Conservation (phyloP, 2,888 invertebrate genomes). For the Adelognathus sp. region DNA sequence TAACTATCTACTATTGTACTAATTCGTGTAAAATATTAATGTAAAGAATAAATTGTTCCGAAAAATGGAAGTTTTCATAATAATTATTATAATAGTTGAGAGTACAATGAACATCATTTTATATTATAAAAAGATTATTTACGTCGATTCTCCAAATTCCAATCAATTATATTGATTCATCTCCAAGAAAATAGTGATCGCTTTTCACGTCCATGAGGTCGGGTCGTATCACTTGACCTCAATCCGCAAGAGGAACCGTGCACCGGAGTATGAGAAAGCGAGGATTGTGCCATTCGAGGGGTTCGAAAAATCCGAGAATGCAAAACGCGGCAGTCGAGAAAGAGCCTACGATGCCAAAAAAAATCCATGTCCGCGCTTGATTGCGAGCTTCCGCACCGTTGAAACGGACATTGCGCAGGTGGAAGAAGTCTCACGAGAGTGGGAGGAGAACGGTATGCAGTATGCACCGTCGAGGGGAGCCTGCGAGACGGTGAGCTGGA, state of each 20-base stretch:
- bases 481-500: neutral
- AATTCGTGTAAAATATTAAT: too few relatives aligned
- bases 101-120: too few relatives aligned
- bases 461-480: slow-evolving; percentile 61
- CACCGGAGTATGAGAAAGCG: neutral
- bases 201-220: too few relatives aligned
- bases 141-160: too few relatives aligned
- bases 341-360: slow-evolving; percentile 50
- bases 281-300: neutral
- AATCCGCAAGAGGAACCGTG: neutral
- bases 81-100: too few relatives aligned
- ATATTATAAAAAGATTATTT: too few relatives aligned
- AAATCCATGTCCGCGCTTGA: slow-evolving; percentile 63
- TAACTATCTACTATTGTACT: too few relatives aligned
- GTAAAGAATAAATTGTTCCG: too few relatives aligned
- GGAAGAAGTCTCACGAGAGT: neutral
- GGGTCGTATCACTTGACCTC: too few relatives aligned
- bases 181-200: too few relatives aligned
- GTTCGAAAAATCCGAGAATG: slow-evolving; percentile 45
- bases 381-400: slow-evolving; percentile 58
- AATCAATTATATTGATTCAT: too few relatives aligned
- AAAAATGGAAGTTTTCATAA: too few relatives aligned
- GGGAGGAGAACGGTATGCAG: slow-evolving; percentile 42
- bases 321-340: slow-evolving; percentile 60
- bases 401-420: slow-evolving; percentile 24